phyloP scores from a whole-genome alignment of 1,140 invertebrate species.

The Drosophila ercepeae region DNA sequence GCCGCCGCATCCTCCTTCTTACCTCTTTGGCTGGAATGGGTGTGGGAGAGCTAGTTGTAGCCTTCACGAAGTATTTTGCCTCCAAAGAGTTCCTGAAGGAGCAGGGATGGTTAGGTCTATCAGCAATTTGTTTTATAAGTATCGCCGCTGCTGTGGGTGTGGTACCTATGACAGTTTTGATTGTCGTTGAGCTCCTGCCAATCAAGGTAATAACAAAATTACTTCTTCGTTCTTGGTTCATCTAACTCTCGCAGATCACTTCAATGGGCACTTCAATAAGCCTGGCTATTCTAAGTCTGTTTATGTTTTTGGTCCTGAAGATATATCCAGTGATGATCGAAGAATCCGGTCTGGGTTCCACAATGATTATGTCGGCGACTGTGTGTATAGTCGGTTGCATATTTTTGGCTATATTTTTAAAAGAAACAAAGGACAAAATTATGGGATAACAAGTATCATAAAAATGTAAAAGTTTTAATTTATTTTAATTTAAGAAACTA shows the following conservation, averaged over 20 bases:
- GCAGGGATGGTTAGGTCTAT: slow-evolving; percentile 50
- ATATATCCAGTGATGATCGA: slow-evolving; percentile 56
- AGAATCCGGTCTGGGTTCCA: slow-evolving; percentile 29
- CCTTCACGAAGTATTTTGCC: slow-evolving; percentile 20
- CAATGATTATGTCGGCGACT: slow-evolving; percentile 55
- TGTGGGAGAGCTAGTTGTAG: slow-evolving; percentile 40
- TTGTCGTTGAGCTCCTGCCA: slow-evolving; percentile 61
- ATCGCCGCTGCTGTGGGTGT: slow-evolving; percentile 43
- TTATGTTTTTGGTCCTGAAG: slow-evolving; percentile 53
- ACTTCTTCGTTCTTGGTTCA: background rate
- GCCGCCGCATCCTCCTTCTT: slow-evolving; percentile 51
- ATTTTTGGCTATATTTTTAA: slow-evolving; percentile 55
- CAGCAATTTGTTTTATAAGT: slow-evolving; percentile 47
- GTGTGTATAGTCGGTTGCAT: slow-evolving; percentile 35
- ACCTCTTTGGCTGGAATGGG: slow-evolving; percentile 45
- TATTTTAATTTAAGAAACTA: too few species aligned
- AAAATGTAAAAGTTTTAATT: too few species aligned
- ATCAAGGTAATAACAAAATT: slow-evolving; percentile 43
- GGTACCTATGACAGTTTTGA: slow-evolving; percentile 47
- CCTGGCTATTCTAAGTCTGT: slow-evolving; percentile 37
- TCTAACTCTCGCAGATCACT: slow-evolving; percentile 43
- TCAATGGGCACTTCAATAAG: slow-evolving; percentile 56
- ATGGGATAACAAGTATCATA: slow-evolving; percentile 15
- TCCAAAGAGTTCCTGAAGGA: slow-evolving; percentile 30
- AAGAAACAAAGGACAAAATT: slow-evolving; percentile 59